Evolutionary conservation across 2,113 vertebrate species (phyloP).

Genomic region (Glaucidium brasilianum): DNA sequence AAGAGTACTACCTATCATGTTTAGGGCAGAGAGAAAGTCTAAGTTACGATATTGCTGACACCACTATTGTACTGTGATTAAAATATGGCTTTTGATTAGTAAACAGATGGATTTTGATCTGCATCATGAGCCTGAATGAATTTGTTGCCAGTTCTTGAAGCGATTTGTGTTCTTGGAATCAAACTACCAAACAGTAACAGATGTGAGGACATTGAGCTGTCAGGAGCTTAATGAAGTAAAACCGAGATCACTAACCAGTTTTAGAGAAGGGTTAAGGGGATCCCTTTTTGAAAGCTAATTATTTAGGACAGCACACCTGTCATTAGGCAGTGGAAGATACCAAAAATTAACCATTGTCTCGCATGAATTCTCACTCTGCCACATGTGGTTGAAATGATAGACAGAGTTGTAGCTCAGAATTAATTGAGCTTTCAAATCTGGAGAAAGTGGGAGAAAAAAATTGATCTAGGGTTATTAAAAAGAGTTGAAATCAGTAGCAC

Average conservation of each 20-base stretch:
- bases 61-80: constrained; percentile 3
- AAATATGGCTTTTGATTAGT: constrained; percentile 70
- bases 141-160: constrained; percentile 66
- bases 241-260: constrained; percentile 56
- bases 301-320: constrained; percentile 67
- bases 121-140: constrained; percentile 57
- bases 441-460: neutral
- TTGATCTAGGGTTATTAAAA: constrained; percentile 9
- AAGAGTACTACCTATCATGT: neutral
- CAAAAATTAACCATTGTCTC: constrained; percentile 48
- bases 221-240: constrained; percentile 74
- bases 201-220: constrained; percentile 73
- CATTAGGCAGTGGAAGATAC: constrained; percentile 47
- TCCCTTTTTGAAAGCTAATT: constrained; percentile 67
- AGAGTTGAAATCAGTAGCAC: neutral
- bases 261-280: constrained; percentile 49
- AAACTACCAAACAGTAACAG: constrained; percentile 66
- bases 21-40: neutral
- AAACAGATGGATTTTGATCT: constrained; percentile 74
- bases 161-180: constrained; percentile 68
- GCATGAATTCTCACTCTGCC: constrained; percentile 24
- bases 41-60: neutral
- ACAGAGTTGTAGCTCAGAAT: constrained; percentile 26
- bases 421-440: constrained; percentile 38
- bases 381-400: constrained; percentile 47